Percentiles rank a stretch among this genome's conserved stretches.
Conservation (phyloP, 2,113 vertebrate species). For the Pachycephala philippinensis region DNA sequence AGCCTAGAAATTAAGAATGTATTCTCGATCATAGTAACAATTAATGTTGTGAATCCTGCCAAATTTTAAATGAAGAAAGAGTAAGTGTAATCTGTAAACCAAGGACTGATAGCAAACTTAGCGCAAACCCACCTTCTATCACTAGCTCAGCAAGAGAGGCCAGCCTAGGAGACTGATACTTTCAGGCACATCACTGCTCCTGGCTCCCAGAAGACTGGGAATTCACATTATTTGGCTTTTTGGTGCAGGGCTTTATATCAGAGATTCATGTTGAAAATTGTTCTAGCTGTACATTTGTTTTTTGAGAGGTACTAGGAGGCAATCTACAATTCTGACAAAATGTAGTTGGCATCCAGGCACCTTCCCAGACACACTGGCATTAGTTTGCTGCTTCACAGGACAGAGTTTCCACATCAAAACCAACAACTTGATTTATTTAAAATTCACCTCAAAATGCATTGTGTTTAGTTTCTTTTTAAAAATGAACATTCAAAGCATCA, state of each 20-base stretch:
- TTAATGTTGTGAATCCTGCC: neutral
- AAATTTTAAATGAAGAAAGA: neutral
- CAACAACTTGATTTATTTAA: slow-evolving; percentile 75
- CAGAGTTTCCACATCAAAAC: slow-evolving; percentile 61
- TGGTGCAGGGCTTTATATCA: neutral
- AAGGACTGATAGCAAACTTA: neutral
- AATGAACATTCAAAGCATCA: slow-evolving; percentile 74
- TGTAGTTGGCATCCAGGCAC: neutral
- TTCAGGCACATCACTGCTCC: neutral
- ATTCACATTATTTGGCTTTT: neutral
- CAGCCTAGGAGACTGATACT: neutral
- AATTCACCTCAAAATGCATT: slow-evolving; percentile 74
- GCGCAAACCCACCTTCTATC: neutral
- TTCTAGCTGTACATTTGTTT: neutral
- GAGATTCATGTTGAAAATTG: neutral
- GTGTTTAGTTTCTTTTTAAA: slow-evolving; percentile 65
- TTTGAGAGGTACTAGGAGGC: neutral
- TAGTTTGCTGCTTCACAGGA: neutral
- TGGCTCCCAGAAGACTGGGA: neutral
- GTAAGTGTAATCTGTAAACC: neutral
- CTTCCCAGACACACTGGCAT: neutral
- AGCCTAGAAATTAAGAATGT: neutral
- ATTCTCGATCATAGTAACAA: neutral
- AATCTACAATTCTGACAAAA: neutral
- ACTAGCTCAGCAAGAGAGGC: neutral